Base-by-base conservation (phyloP, 2,113 vertebrate species). In the Thermophis baileyi region DNA sequence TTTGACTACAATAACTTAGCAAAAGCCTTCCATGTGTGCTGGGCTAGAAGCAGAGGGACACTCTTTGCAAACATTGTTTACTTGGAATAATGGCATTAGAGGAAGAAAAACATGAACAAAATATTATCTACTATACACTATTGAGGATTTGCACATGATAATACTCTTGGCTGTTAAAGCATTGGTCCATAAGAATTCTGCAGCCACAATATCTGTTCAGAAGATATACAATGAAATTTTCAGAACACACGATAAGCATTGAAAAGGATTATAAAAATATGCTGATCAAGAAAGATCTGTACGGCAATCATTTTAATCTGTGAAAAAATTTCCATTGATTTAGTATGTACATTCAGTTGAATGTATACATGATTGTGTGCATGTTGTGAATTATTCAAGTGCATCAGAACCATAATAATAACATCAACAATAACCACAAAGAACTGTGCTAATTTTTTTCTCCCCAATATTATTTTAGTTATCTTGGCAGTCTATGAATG, bases 21-120 rank as follows among this genome's bases (percentile, higher is more conserved):
- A 91, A 92, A 94, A 60, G 60, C 85, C 95, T 92, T 93, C 93
- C 90, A 27, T 6, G 8, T 9, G 1, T n/a, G 46, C 0, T 1
- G 63, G 92, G 94, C 96, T 95, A 93, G 90, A 91, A 95, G 96
- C 94, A 94, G 14, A 7, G 50, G 85, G 91, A 92, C 90, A 4
- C 50, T 92, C 90, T 44, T 93, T 74, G 57, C 69, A 94, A 40
- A 47, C 90, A 63, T 90, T 94, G 57, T 20, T 93, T 85, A 93
- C 92, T 87, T 81, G 93, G 90, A 49, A 89, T 60, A 86, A 95
- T 53, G 81, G 93, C 95, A 92, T 89, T 60, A 94, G 81, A 89
- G 86, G 93, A 0, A 3, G 53, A 30, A 88, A 94, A 94, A 69
- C 40, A 57, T 0, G 0, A 40, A 90, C 51, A 0, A 5, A 92